phyloP scores from a whole-genome alignment of 2,113 vertebrate species.

The Charina bottae region DNA sequence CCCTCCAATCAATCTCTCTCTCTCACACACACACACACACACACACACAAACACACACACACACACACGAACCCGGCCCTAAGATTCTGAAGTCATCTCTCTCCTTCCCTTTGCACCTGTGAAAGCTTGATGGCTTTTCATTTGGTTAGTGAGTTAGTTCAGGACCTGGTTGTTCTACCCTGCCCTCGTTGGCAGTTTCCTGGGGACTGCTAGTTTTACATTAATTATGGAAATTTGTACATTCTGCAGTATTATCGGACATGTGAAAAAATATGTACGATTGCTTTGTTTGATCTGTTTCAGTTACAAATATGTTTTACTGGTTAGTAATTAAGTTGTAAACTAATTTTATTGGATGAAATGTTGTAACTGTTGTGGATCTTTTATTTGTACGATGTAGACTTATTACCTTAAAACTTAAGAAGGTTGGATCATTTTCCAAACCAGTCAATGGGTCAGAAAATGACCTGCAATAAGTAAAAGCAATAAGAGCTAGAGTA shows the following conservation, averaged over 20 bases:
- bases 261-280: not conserved
- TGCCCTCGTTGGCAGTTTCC: not conserved
- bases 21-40: not conserved
- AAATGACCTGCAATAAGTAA: not conserved
- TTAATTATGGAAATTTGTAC: not conserved
- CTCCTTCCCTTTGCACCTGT: not conserved
- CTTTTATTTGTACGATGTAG: not conserved
- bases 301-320: not conserved
- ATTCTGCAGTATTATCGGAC: not conserved
- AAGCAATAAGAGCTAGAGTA: not conserved
- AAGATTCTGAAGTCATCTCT: not conserved
- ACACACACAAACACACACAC: not conserved
- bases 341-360: not conserved
- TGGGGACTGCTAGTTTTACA: not conserved
- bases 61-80: not conserved
- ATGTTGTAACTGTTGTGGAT: not conserved
- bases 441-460: not conserved
- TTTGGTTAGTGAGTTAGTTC: not conserved
- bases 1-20: not conserved
- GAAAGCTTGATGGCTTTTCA: not conserved
- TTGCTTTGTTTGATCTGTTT: not conserved
- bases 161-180: not conserved
- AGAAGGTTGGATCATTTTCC: not conserved
- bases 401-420: not conserved
- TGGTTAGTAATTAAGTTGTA: not conserved